Evolutionary conservation across 2,888 invertebrate genomes (phyloP).

Genomic region (Morpho achilles): DNA sequence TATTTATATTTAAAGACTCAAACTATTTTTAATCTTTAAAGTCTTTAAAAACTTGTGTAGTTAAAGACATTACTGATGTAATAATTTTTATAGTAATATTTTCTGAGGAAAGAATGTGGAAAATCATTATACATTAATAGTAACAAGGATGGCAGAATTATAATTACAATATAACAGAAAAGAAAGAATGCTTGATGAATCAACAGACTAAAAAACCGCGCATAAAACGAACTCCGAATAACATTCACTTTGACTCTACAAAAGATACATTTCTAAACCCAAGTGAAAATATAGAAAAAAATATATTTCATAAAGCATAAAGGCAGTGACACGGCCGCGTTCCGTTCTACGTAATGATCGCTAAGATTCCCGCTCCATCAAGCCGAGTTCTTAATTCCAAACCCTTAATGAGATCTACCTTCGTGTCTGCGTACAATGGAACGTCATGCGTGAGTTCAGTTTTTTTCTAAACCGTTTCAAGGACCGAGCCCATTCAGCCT

Average conservation of each 20-base stretch:
- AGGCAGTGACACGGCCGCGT: conserved; percentile 39
- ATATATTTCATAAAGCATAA: conserved; percentile 39
- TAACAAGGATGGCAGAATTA: no score
- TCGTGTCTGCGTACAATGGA: conserved; percentile 70
- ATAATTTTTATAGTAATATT: no score
- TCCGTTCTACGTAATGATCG: conserved; percentile 69
- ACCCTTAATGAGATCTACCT: conserved; percentile 76
- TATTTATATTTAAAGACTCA: no score
- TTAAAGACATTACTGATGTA: no score
- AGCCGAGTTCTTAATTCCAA: conserved; percentile 65
- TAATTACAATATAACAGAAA: conserved; percentile 13
- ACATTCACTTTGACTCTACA: conserved; percentile 31
- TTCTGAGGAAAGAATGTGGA: no score
- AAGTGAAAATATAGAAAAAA: conserved; percentile 33
- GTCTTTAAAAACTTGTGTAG: no score
- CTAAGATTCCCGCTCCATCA: conserved; percentile 72
- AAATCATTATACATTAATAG: no score
- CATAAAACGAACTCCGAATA: conserved; percentile 23
- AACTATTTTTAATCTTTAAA: no score
- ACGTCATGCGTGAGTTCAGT: conserved; percentile 66
- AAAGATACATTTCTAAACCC: conserved; percentile 35
- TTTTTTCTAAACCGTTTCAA: conserved; percentile 51
- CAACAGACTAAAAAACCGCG: conserved; percentile 23
- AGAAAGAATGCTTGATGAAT: conserved; percentile 26
- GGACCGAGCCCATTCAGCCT: conserved; percentile 63